These are phyloP conservation scores for Drosophila anomelani DNA, from an alignment of 2,888 invertebrate species.

Conservation along the genomic window DNA sequence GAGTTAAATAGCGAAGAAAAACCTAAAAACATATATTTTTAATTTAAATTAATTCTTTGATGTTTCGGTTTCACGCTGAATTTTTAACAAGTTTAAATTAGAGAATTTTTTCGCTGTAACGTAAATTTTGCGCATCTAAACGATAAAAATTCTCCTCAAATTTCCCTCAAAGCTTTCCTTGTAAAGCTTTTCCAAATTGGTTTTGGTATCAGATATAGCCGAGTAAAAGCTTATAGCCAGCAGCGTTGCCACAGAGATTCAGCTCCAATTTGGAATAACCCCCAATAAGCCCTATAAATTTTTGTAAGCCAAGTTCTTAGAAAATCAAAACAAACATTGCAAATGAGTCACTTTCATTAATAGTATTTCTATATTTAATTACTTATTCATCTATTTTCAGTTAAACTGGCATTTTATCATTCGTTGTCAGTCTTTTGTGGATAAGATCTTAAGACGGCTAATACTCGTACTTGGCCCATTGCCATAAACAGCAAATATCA, in stretches of 20 bases:
- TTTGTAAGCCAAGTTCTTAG: slow-evolving; percentile 17
- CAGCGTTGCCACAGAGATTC: slow-evolving; percentile 14
- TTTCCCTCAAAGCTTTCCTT: not conserved
- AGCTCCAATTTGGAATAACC: slow-evolving; percentile 2
- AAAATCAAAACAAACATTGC: not conserved
- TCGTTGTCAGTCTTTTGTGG: slow-evolving; percentile 47
- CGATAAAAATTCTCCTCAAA: too few relatives aligned
- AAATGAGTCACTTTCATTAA: slow-evolving; percentile 17
- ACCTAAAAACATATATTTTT: too few relatives aligned
- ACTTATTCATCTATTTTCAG: slow-evolving; percentile 40
- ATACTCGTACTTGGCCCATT: slow-evolving; percentile 48
- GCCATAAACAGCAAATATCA: slow-evolving; percentile 66
- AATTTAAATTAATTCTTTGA: too few relatives aligned
- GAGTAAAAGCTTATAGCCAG: not conserved
- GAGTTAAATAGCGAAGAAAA: too few relatives aligned
- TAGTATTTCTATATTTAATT: slow-evolving; percentile 4
- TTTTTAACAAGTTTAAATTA: too few relatives aligned
- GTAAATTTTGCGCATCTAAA: too few relatives aligned
- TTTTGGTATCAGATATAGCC: slow-evolving; percentile 2
- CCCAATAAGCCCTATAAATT: not conserved
- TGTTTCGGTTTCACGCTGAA: too few relatives aligned
- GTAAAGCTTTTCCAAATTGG: not conserved
- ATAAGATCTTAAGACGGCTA: slow-evolving; percentile 37
- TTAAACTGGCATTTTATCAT: slow-evolving; percentile 50
- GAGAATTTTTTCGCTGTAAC: too few relatives aligned